Evolutionary conservation across 2,113 vertebrate species (phyloP).

Genomic region (Collichthys lucidus): DNA sequence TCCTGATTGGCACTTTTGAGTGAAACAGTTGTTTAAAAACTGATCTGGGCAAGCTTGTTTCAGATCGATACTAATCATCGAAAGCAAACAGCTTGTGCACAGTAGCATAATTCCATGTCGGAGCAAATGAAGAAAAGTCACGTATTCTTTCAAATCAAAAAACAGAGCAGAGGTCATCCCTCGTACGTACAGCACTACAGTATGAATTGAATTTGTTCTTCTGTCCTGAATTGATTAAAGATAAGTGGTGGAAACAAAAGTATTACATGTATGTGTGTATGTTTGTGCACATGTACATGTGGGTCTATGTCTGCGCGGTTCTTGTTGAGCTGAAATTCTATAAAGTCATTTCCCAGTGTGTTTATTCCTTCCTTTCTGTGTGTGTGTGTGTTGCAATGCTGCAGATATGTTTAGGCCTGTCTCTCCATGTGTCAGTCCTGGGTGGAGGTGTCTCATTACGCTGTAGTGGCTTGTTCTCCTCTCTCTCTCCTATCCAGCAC

Average conservation of each 20-base stretch:
- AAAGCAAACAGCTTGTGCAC: background rate
- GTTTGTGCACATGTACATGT: no score
- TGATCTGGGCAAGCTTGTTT: background rate
- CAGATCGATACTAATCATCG: background rate
- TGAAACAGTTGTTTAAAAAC: no score
- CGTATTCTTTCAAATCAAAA: background rate
- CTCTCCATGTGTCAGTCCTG: constrained; percentile 29
- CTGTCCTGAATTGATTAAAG: background rate
- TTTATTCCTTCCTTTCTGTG: background rate
- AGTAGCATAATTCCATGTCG: background rate
- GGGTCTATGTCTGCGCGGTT: background rate
- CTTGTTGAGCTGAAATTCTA: constrained; percentile 3
- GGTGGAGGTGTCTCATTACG: constrained; percentile 70
- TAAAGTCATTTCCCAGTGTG: background rate
- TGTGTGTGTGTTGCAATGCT: constrained; percentile 9
- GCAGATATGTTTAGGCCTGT: constrained; percentile 28
- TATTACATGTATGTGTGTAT: background rate
- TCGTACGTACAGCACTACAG: background rate
- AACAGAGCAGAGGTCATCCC: background rate
- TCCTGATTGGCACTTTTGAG: no score
- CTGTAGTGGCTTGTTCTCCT: constrained; percentile 49
- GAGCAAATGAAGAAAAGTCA: background rate
- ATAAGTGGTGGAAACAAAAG: background rate
- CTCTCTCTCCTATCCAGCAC: constrained; percentile 39
- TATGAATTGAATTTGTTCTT: background rate